Percentiles rank a stretch among this genome's conserved stretches.
Conservation (phyloP, 1,140 invertebrate species). For the Heliothis subflexa region DNA sequence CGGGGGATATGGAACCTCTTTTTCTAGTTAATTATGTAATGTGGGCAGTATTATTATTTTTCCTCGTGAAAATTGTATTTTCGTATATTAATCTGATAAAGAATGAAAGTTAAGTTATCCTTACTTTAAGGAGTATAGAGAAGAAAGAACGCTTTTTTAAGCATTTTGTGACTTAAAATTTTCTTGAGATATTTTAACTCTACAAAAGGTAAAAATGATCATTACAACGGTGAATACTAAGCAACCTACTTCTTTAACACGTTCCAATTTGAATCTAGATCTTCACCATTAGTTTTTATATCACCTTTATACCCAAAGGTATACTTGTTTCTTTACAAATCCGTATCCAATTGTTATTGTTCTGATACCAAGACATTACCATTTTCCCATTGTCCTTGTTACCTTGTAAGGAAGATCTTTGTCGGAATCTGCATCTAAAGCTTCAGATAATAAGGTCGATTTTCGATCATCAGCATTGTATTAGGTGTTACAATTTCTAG, state of each 20-base stretch:
- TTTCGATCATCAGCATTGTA: neutral
- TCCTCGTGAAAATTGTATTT: too few species aligned
- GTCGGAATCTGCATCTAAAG: neutral
- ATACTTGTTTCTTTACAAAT: slow-evolving; percentile 39
- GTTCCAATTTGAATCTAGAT: slow-evolving; percentile 23
- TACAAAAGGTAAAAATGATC: neutral
- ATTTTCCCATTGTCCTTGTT: slow-evolving; percentile 34
- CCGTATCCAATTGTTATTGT: slow-evolving; percentile 35
- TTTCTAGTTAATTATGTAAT: neutral
- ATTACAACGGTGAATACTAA: neutral
- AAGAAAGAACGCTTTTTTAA: too few species aligned
- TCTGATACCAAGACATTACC: slow-evolving; percentile 41
- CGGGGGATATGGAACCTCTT: neutral
- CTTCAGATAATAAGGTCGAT: neutral
- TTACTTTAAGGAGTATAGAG: too few species aligned
- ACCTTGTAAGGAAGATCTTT: neutral
- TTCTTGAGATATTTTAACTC: neutral
- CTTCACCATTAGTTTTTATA: slow-evolving; percentile 41
- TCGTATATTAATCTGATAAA: too few species aligned
- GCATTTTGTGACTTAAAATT: too few species aligned
- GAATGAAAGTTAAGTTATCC: too few species aligned
- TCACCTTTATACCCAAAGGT: slow-evolving; percentile 13
- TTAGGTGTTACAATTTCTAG: slow-evolving; percentile 20
- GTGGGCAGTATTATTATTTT: neutral
- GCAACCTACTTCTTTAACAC: neutral